These are phyloP conservation scores for Eonycteris spelaea DNA, from an alignment of 2,113 vertebrate genomes.

Conservation along the genomic window DNA sequence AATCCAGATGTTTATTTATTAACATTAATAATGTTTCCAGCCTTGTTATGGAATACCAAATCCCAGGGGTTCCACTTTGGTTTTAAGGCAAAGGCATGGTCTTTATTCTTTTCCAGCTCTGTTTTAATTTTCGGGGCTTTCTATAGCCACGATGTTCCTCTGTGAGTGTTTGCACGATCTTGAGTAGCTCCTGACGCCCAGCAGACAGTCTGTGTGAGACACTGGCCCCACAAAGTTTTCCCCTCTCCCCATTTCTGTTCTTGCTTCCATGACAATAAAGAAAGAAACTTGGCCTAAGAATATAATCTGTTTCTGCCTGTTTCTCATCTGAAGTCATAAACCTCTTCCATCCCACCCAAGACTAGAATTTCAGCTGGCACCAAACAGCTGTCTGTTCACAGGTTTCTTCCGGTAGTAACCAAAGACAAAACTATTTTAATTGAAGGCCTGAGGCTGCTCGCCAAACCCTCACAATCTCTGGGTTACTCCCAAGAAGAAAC, in stretches of 20 bases:
- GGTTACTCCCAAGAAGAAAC: slow-evolving; percentile 48
- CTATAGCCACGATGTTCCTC: slow-evolving; percentile 29
- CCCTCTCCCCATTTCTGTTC: slow-evolving; percentile 42
- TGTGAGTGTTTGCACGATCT: slow-evolving; percentile 39
- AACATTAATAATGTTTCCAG: slow-evolving; percentile 67
- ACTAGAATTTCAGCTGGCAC: slow-evolving; percentile 62
- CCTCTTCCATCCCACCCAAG: slow-evolving; percentile 70
- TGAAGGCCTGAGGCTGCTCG: slow-evolving; percentile 37
- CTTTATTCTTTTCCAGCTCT: slow-evolving; percentile 48
- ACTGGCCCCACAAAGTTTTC: not conserved
- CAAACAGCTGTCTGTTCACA: slow-evolving; percentile 59
- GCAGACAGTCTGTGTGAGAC: not conserved
- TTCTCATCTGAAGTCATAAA: slow-evolving; percentile 60
- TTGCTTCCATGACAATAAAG: slow-evolving; percentile 64
- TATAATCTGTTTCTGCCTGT: slow-evolving; percentile 57
- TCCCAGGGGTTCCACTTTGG: slow-evolving; percentile 49
- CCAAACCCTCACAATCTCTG: slow-evolving; percentile 41
- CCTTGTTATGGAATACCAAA: slow-evolving; percentile 55
- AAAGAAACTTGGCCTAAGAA: slow-evolving; percentile 61
- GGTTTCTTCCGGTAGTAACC: slow-evolving; percentile 68
- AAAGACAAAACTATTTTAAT: slow-evolving; percentile 63
- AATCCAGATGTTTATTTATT: slow-evolving; percentile 75
- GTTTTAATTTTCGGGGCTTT: slow-evolving; percentile 47
- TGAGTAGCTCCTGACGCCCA: not conserved
- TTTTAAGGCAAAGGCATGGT: slow-evolving; percentile 47